Evolutionary conservation across 2,888 invertebrate species (phyloP).

Genomic region (Eustalomyia histrio): DNA sequence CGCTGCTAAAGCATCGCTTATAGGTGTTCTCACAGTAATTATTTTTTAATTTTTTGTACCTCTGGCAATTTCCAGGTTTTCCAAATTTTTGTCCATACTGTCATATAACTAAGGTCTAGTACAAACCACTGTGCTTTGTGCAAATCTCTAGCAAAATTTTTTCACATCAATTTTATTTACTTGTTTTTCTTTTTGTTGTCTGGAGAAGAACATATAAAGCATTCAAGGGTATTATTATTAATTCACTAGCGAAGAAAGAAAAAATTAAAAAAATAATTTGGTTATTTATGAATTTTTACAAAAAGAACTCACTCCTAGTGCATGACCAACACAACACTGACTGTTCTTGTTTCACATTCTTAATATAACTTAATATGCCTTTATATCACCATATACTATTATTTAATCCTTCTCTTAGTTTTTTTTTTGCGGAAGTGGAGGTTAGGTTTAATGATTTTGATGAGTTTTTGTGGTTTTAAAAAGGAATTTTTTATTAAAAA

Average conservation of each 20-base stretch:
- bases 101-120: no score
- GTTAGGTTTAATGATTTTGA: conserved; percentile 29
- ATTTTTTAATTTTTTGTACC: no score
- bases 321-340: conserved; percentile 8
- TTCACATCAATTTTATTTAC: conserved; percentile 12
- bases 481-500: conserved; percentile 18
- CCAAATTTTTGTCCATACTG: no score
- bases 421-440: conserved; percentile 35
- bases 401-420: conserved; percentile 37
- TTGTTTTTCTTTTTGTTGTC: conserved; percentile 8
- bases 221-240: conserved; percentile 46
- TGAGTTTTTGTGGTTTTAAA: conserved; percentile 54
- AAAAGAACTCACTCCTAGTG: conserved; percentile 8
- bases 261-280: conserved; percentile 50
- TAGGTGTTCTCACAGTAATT: no score
- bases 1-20: no score
- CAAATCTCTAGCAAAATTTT: conserved; percentile 1
- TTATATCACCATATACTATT: conserved; percentile 24
- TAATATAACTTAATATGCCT: conserved; percentile 25
- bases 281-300: conserved; percentile 52
- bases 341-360: conserved; percentile 4
- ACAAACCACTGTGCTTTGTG: not conserved
- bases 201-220: conserved; percentile 29
- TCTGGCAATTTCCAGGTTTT: no score
- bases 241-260: conserved; percentile 34